Percentiles rank a stretch among this genome's conserved stretches.
These are phyloP conservation scores for Montipora capitata DNA, from an alignment of 92 coral and sea anemone genomes.

Conservation along the genomic window DNA sequence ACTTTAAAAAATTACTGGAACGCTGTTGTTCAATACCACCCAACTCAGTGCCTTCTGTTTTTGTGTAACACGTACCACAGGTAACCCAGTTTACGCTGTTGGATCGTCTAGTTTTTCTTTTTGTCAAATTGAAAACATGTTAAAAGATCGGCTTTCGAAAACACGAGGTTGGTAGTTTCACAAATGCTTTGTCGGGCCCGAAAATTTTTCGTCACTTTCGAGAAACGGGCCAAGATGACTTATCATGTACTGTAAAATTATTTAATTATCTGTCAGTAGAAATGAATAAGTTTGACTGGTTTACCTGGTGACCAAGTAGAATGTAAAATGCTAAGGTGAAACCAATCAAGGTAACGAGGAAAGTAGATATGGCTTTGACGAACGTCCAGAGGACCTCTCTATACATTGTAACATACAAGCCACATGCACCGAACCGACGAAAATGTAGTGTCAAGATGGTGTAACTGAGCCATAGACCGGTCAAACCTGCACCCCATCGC, in stretches of 20 bases:
- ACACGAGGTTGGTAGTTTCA: too few species aligned
- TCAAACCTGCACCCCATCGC: constrained; percentile 80
- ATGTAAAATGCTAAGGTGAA: constrained; percentile 76
- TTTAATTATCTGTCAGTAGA: too few species aligned
- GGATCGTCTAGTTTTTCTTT: too few species aligned
- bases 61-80: too few species aligned
- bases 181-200: too few species aligned
- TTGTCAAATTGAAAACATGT: too few species aligned
- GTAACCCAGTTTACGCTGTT: too few species aligned
- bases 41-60: too few species aligned
- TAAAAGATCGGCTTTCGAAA: too few species aligned
- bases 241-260: not conserved
- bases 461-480: constrained; percentile 77
- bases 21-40: too few species aligned
- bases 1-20: too few species aligned
- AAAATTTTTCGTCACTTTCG: not conserved
- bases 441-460: constrained; percentile 73
- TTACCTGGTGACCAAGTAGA: constrained; percentile 84
- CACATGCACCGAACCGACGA: constrained; percentile 78
- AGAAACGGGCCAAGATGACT: not conserved
- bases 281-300: not conserved
- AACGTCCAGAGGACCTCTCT: constrained; percentile 85
- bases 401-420: constrained; percentile 92
- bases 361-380: constrained; percentile 76
- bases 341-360: constrained; percentile 72